Evolutionary conservation across 2,888 invertebrate species (phyloP).

Genomic region (Neoaliturus tenellus): DNA sequence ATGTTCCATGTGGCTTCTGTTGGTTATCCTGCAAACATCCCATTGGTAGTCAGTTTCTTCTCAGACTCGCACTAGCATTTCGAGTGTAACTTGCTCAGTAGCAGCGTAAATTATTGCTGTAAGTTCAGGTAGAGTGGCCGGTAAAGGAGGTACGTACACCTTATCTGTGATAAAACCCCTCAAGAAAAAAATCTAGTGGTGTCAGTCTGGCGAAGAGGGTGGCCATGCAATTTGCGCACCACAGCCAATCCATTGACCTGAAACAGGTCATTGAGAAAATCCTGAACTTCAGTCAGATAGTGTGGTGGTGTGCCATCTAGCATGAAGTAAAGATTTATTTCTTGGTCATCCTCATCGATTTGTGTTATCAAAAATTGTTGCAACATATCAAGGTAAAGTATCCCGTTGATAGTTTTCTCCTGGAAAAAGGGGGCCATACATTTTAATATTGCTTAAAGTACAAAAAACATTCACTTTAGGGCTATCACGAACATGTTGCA

Average conservation of each 20-base stretch:
- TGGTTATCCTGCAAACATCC: too few species aligned
- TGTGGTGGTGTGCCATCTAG: constrained; percentile 52
- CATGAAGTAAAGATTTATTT: constrained; percentile 47
- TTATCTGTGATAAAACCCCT: neutral
- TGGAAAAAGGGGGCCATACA: constrained; percentile 51
- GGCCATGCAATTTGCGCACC: constrained; percentile 42
- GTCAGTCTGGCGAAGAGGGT: constrained; percentile 37
- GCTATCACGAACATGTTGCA: constrained; percentile 54
- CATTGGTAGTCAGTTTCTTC: constrained; percentile 38
- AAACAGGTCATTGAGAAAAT: constrained; percentile 52
- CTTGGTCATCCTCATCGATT: constrained; percentile 55
- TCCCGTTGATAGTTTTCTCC: constrained; percentile 52
- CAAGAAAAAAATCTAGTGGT: constrained; percentile 40
- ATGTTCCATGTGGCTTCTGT: constrained; percentile 35
- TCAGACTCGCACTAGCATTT: constrained; percentile 27
- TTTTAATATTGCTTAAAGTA: constrained; percentile 36
- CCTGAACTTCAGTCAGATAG: constrained; percentile 45
- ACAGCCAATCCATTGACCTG: constrained; percentile 45
- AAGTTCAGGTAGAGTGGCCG: constrained; percentile 1
- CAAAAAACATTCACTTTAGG: constrained; percentile 55
- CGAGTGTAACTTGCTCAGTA: constrained; percentile 1
- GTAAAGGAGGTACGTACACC: constrained; percentile 21
- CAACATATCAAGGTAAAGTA: constrained; percentile 54
- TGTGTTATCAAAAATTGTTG: constrained; percentile 50
- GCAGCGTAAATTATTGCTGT: neutral